Evolutionary conservation across 2,888 invertebrate genomes (phyloP), one percentile per base, ranked within the genome.

Genomic region (Stomorhina lunata): DNA sequence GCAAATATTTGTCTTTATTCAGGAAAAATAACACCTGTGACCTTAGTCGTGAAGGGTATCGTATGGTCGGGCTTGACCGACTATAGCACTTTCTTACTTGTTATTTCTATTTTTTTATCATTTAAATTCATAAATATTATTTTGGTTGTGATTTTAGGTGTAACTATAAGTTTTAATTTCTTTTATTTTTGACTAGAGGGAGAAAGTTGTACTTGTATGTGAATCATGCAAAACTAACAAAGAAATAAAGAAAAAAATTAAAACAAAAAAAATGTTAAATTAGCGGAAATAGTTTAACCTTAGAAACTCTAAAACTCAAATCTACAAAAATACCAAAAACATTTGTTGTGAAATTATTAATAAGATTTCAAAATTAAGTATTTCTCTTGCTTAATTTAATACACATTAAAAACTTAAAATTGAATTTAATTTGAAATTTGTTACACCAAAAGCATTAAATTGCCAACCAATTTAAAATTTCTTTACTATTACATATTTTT

Each of bases 121-220:
- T 53, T 34, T 55, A 48, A 3, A n/a, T 22, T 25, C 22, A 17
- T 17, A 53, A 37, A 50, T 63, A 43, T 61, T 22, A 40, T 37
- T 69, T 69, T 69, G 15, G 20, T 37, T 61, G 27, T 20, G 45
- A 55, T 32, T 61, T 61, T 9, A 37, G 65, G 37, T 50, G 40
- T 50, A 50, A 25, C 22, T 32, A 68, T 61, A 43, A 27, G 17
- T 65, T 40, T 45, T 68, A n/a, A 7, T 12, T 76, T 57, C 40
- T 43, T 53, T 10, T 5, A n/a, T 45, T 68, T 65, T 61, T 78
- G 48, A 65, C 17, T 75, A 68, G 66, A 27, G 43, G 43, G 80
- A 66, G 80, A 81, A 81, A 81, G 80, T 76, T 71, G 15, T 59
- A n/a, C n/a, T n/a, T 6, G 20, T 68, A 15, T 50, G 48, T 68